Evolutionary conservation across 2,888 invertebrate genomes (phyloP), one percentile per base, ranked within the genome.

Genomic region (Drosophila atripex): DNA sequence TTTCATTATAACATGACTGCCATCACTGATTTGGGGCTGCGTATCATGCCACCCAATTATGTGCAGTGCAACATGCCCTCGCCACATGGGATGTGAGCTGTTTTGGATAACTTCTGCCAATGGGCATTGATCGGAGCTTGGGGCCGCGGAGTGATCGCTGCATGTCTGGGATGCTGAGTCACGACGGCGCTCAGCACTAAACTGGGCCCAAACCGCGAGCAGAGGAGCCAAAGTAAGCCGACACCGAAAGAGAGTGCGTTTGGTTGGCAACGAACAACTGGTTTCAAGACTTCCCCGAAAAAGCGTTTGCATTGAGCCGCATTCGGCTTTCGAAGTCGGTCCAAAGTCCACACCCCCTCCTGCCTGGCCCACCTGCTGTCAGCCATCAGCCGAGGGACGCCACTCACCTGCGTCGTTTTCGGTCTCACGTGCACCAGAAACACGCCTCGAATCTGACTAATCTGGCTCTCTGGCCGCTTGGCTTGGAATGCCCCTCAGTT

Each of bases 281-380:
- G 86, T 86, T 83, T 78, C 51, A 50, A 52, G 75, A 77, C 69
- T 83, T 70, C 83, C 80, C 72, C 72, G 54, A 43, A 71, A 73
- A 38, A 61, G 58, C 39, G 57, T 63, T 63, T 71, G 51, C 71
- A 71, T 46, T 69, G 58, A 76, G 68, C 60, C 49, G 68, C 63
- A 85, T 69, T 70, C 61, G 69, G 50, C 56, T 43, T 16, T 63
- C 51, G 53, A 59, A 64, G 61, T 16, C 46, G 35, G 79, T 82
- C 76, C 79, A 79, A 85, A 85, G 82, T 74, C 46, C 72, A 53
- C 35, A 3, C 25, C 41, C 41, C 8, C 35, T 35, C 6, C 35
- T n/a, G 9, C 39, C 18, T 16, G 74, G 53, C 41, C 56, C 70
- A 80, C 80, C 61, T 78, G 80, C 51, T 45, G 16, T 32, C 46